Evolutionary conservation across 2,888 invertebrate species (phyloP), one percentile per base, ranked within the genome.

Genomic region (Oligia strigilis): DNA sequence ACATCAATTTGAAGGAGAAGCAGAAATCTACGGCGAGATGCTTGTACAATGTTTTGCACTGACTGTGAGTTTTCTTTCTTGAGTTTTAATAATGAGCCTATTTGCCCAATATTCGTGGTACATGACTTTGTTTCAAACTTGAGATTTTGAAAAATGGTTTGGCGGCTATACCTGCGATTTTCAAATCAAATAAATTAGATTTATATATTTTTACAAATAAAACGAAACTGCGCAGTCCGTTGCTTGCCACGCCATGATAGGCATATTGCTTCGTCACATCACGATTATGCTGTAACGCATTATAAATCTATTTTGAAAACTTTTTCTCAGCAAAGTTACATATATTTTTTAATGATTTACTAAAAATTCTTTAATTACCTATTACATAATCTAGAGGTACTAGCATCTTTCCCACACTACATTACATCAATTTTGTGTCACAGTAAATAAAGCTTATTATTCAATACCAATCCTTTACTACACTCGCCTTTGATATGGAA

Each of bases 21-120:
- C 65, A 0, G 94, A 94, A 91, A 87, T 93, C 19, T 96, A 94
- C 73, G 96, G 94, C 0, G 90, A 93, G 73, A 95, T 96, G 94
- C 84, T 96, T 3, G 86, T 89, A 3, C 90, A 95, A 77, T 96
- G 95, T 88, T 96, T 95, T 88, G 87, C 89, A 19, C 85, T 96
- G 43, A 80, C 91, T 81, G 96, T 96, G 86, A 94, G 94, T 79
- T 72, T 75, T 77, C 72, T 77, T 83, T 81, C 72, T 71, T n/a
- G 67, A 29, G 75, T 77, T 80, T 62, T 84, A 77, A 66, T 77
- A 69, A 87, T 17, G 40, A 83, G 88, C 40, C 81, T 84, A 88
- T 89, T 83, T 77, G 82, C 87, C 77, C 83, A 85, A 77, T 64
- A 72, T 81, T 75, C 66, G 60, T 85, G 49, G 58, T 77, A 85